phyloP scores from a whole-genome alignment of 2,113 vertebrate genomes.

The Callionymus lyra region DNA sequence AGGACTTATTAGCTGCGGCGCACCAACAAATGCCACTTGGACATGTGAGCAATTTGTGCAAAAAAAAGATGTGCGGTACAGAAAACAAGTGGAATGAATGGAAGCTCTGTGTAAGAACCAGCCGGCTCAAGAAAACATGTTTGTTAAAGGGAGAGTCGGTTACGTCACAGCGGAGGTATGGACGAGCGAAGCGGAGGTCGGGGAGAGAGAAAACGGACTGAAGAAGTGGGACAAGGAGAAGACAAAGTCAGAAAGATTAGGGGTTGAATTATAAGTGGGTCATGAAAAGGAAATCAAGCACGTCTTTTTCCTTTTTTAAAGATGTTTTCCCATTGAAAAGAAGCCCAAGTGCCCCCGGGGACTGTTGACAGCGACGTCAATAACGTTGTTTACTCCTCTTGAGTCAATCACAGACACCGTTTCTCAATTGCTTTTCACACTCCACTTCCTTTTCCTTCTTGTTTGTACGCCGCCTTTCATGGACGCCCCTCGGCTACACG shows the following conservation, averaged over 20 bases:
- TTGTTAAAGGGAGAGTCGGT: conserved; percentile 25
- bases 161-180: conserved; percentile 39
- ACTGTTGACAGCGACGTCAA: conserved; percentile 2
- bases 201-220: conserved; percentile 2
- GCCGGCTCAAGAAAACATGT: conserved; percentile 48
- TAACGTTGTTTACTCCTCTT: conserved; percentile 8
- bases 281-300: conserved; percentile 3
- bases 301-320: neutral
- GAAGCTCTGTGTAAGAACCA: conserved; percentile 31
- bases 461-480: conserved; percentile 9
- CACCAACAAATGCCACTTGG: conserved; percentile 14
- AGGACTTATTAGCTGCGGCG: conserved; percentile 11
- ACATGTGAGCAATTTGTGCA: conserved; percentile 25
- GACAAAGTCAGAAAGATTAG: conserved; percentile 6
- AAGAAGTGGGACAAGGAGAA: conserved; percentile 7
- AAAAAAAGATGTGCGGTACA: conserved; percentile 26
- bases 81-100: conserved; percentile 44
- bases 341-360: neutral
- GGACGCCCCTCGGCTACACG: neutral
- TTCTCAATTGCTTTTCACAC: neutral
- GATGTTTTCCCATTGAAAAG: no score
- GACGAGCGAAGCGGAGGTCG: conserved; percentile 7
- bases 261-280: conserved; percentile 1
- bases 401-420: conserved; percentile 10
- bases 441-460: conserved; percentile 4